Evolutionary conservation across 2,113 vertebrate species (phyloP).

Genomic region (Leucopternis melanops): DNA sequence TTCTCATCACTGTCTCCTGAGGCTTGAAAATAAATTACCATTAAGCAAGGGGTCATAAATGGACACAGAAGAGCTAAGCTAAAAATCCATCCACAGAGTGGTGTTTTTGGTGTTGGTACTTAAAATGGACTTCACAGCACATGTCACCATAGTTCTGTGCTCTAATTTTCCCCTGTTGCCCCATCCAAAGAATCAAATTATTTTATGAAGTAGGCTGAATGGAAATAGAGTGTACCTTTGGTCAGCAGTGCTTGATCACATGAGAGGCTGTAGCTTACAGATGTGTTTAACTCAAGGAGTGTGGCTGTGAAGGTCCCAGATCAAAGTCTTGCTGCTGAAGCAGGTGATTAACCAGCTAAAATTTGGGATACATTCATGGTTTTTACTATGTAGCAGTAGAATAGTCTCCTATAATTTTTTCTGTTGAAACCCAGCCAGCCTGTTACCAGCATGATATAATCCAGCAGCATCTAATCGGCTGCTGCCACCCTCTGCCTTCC

Average conservation of each 20-base stretch:
- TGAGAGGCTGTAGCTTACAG: not conserved
- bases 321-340: not conserved
- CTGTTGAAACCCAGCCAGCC: not conserved
- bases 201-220: not conserved
- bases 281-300: not conserved
- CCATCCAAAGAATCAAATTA: not conserved
- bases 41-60: not conserved
- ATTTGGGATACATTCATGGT: not conserved
- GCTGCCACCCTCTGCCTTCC: slow-evolving; percentile 29
- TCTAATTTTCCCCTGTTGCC: not conserved
- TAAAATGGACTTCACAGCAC: not conserved
- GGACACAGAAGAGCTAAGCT: not conserved
- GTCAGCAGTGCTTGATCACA: not conserved
- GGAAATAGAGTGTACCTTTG: not conserved
- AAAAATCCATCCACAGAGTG: not conserved
- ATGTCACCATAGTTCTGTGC: not conserved
- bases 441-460: not conserved
- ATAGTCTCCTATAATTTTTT: not conserved
- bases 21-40: not conserved
- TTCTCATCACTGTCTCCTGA: not conserved
- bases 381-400: not conserved
- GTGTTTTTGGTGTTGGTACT: not conserved
- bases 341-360: not conserved
- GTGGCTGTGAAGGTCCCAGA: not conserved
- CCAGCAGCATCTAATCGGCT: not conserved